Conservation (phyloP, 2,113 vertebrate species). For the Scortum barcoo region DNA sequence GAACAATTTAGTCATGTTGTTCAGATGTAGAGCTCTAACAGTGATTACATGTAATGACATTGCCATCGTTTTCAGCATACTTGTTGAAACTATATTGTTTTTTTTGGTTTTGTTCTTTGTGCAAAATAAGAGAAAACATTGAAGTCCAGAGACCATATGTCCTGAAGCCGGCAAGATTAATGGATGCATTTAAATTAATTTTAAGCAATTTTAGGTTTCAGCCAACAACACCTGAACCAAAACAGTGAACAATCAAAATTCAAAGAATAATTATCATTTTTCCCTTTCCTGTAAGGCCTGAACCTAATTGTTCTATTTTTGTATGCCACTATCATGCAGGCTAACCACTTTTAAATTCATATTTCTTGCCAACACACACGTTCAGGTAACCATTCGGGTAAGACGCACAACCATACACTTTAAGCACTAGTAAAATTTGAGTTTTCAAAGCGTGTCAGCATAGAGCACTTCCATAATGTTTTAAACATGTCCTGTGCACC, state of each 20-base stretch:
- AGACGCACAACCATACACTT: slow-evolving; percentile 26
- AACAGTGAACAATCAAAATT: not conserved
- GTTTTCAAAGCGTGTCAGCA: slow-evolving; percentile 33
- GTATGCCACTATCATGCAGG: not conserved
- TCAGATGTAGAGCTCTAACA: too few relatives aligned
- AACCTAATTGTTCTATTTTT: not conserved
- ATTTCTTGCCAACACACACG: not conserved
- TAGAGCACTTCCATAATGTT: slow-evolving; percentile 23
- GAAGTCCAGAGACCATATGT: slow-evolving; percentile 3
- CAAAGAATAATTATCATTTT: not conserved
- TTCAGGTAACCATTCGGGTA: slow-evolving; percentile 11
- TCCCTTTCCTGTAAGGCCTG: not conserved
- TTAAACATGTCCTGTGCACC: slow-evolving; percentile 31
- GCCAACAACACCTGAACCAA: slow-evolving; percentile 1
- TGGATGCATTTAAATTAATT: slow-evolving; percentile 24
- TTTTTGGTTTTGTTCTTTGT: not conserved
- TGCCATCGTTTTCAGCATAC: not conserved
- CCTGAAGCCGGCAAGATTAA: not conserved
- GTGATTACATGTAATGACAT: too few relatives aligned
- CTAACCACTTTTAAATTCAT: not conserved
- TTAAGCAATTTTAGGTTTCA: slow-evolving; percentile 15
- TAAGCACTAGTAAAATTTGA: slow-evolving; percentile 28
- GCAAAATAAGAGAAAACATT: not conserved
- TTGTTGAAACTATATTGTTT: not conserved
- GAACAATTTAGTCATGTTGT: not conserved